Base-by-base conservation (phyloP, 2,888 invertebrate genomes). In the Strigamia transsilvanica region DNA sequence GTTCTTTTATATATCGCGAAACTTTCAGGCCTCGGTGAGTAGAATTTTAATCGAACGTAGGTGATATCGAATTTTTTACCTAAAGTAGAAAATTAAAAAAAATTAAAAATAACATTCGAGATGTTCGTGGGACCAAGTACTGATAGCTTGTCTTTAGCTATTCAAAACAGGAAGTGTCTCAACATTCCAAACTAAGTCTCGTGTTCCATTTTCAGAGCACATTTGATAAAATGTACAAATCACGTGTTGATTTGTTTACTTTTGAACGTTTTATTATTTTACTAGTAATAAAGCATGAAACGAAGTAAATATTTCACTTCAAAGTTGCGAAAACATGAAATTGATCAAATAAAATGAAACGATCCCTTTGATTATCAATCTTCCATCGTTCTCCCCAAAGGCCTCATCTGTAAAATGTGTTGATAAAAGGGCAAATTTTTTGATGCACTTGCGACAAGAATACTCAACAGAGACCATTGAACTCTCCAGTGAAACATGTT, bases 51-150 rank as follows among this genome's bases (percentile, higher is more conserved):
- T 82, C 97, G 91, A 32, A 99, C 94, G 88, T 99, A 99, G 0
- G 98, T 99, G 84, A 99, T 97, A 87, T 99, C 98, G 88, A 95
- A 99, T 0, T 97, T 92, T 89, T 99, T 99, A 46, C 94, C 98
- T 98, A 23, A 80, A 80, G 12, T 15, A 42, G n/a, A 42, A 21
- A 21, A 12, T 18, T 9, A 27, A 51, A 82, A 34, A 79, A 42
- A 38, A 27, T 12, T n/a, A 12, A 13, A 9, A 73, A 32, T 6
- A 51, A 10, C 15, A 51, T 6, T 13, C 27, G 27, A 27, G 27
- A 2, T 27, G 3, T 27, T 27, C 27, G 27, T 3, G 27, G 27
- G 27, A 27, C 27, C 2, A 27, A 27, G 27, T 27, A 27, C 27
- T 27, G 27, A 27, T 27, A 38, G 38, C 38, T 2, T 38, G 38